Conservation (phyloP, 2,797 vertebrate species). For the Todus mexicanus region DNA sequence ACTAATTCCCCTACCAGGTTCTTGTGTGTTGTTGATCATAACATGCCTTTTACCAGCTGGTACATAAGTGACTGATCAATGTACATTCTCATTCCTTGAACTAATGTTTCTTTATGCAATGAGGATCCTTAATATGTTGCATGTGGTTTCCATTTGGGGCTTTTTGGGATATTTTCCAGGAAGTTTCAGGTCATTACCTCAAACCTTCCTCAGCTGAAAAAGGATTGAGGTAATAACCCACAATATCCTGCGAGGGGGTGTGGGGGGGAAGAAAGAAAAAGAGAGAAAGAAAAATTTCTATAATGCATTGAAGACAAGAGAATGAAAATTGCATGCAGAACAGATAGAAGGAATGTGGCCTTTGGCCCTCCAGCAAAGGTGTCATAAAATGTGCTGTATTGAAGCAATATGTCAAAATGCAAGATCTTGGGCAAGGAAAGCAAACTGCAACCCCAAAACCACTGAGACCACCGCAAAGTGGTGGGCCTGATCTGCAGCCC, state of each 20-base stretch:
- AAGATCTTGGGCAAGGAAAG: neutral
- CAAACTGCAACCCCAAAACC: neutral
- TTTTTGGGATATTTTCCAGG: conserved; percentile 61
- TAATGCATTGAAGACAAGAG: conserved; percentile 8
- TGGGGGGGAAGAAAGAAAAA: neutral
- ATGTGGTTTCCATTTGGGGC: conserved; percentile 67
- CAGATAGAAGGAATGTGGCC: conserved; percentile 22
- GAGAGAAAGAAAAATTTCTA: neutral
- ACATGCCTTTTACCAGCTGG: neutral
- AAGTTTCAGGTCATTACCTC: conserved; percentile 65
- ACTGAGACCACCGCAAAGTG: neutral
- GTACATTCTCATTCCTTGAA: neutral
- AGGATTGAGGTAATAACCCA: conserved; percentile 58
- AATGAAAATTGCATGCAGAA: conserved; percentile 28
- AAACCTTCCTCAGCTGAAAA: conserved; percentile 61
- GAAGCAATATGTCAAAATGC: neutral
- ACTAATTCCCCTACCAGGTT: neutral
- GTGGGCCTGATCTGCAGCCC: neutral
- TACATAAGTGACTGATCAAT: conserved; percentile 13
- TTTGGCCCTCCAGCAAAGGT: conserved; percentile 4
- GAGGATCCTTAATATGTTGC: conserved; percentile 39
- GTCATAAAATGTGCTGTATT: conserved; percentile 8
- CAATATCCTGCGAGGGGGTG: conserved; percentile 24
- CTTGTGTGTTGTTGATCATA: neutral
- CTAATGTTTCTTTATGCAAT: conserved; percentile 35